These are phyloP conservation scores for Bubalus kerabau DNA, from an alignment of 2,113 vertebrate species.

Conservation along the genomic window DNA sequence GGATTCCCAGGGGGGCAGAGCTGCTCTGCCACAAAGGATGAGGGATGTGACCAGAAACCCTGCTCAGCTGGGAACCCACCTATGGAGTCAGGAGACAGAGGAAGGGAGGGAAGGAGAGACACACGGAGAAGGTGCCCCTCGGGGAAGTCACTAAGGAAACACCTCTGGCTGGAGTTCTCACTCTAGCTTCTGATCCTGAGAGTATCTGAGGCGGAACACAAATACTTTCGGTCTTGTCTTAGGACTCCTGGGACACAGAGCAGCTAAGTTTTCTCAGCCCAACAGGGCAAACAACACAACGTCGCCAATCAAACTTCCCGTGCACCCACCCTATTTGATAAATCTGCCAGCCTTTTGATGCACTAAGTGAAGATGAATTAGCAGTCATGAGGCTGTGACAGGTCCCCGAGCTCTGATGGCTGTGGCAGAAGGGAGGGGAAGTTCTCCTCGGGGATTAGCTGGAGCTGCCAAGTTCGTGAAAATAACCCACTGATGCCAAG, in stretches of 20 bases:
- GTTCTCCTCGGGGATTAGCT: neutral
- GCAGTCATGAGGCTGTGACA: constrained; percentile 72
- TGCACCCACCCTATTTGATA: constrained; percentile 66
- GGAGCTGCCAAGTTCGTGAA: neutral
- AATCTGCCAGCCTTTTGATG: constrained; percentile 67
- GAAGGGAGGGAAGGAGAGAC: neutral
- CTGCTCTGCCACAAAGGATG: neutral
- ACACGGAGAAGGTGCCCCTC: accelerated
- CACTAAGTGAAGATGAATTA: constrained; percentile 69
- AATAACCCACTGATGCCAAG: neutral
- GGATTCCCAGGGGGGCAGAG: neutral
- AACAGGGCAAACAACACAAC: constrained; percentile 55
- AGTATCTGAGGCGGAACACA: constrained; percentile 5
- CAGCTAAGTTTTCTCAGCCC: constrained; percentile 52
- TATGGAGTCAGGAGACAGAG: neutral
- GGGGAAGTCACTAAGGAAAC: neutral
- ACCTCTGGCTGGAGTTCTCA: neutral
- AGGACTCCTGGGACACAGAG: constrained; percentile 55
- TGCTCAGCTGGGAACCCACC: neutral
- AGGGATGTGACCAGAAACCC: neutral
- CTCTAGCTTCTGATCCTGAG: neutral
- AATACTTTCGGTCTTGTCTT: neutral
- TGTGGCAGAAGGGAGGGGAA: constrained; percentile 44
- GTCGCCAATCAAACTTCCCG: constrained; percentile 66
- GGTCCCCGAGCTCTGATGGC: constrained; percentile 52